Evolutionary conservation across 2,113 vertebrate genomes (phyloP).

Genomic region (Microcebus ravelobensis): DNA sequence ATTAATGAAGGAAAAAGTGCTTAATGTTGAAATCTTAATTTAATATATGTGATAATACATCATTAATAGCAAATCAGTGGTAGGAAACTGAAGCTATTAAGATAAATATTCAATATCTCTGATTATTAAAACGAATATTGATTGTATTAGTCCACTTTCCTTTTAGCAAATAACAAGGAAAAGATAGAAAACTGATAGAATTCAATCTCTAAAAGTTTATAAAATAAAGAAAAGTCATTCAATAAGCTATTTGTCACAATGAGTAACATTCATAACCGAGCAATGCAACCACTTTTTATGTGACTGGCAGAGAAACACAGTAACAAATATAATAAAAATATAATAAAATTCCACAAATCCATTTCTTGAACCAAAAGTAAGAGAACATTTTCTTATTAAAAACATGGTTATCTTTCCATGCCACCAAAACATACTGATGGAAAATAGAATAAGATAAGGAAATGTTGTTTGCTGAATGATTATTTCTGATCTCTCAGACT

Average conservation of each 20-base stretch:
- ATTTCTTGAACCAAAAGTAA: conserved; percentile 47
- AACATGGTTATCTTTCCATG: conserved; percentile 55
- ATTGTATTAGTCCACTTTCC: neutral
- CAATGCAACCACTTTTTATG: conserved; percentile 33
- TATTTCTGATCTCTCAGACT: conserved; percentile 35
- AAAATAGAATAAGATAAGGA: conserved; percentile 47
- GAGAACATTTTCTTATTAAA: conserved; percentile 54
- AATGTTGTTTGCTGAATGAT: conserved; percentile 41
- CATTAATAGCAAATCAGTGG: conserved; percentile 43
- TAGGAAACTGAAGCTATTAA: neutral
- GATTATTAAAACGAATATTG: conserved; percentile 12
- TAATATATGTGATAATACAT: neutral
- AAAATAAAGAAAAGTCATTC: conserved; percentile 46
- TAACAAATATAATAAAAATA: conserved; percentile 35
- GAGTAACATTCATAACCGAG: neutral
- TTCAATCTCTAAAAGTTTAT: conserved; percentile 30
- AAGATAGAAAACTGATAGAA: conserved; percentile 21
- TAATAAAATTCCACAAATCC: conserved; percentile 32
- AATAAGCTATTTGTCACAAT: conserved; percentile 37
- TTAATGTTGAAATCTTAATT: conserved; percentile 39
- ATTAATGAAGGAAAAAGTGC: conserved; percentile 42
- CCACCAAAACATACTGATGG: neutral
- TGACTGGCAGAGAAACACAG: conserved; percentile 42
- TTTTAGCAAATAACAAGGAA: neutral
- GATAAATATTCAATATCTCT: neutral